Evolutionary conservation across 2,113 vertebrate genomes (phyloP), one percentile per base, ranked within the genome.

Genomic region (Oreotrochilus melanogaster): DNA sequence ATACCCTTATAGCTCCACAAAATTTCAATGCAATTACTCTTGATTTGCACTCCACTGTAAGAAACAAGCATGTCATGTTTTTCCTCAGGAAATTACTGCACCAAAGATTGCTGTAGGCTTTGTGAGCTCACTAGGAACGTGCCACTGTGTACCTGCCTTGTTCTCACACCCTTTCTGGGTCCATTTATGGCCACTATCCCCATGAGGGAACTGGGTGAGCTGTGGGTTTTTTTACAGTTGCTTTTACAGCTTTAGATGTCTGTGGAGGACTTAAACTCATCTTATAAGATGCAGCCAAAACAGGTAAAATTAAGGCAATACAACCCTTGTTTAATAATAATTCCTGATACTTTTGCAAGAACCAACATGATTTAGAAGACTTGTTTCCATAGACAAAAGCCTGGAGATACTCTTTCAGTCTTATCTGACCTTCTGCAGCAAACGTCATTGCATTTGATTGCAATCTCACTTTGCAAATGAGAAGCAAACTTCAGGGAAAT

Each of bases 21-120:
- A 88, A 94, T 90, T 94, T 96, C 71, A 93, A 58, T 92, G 75
- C 62, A 86, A 90, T 96, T 95, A 80, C 64, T 86, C 82, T 76
- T 65, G 64, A 76, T 89, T 91, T 93, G 58, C 82, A 90, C 71
- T 73, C 54, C 73, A 14, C 33, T 75, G 22, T 58, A 62, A 90
- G 91, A 93, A 86, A 45, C 66, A 86, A 83, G 50, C 23, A 57
- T 31, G 78, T 86, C 82, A 90, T 1, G 2, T 83, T 94, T 94
- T 92, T 66, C 33, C 67, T 86, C 45, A 22, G 69, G 86, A 94
- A 92, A 57, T 43, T 10, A 0, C 58, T 43, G 42, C 43, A 50
- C 31, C 56, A 65, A 48, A 45, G 33, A 70, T 74, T 86, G 72
- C 91, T 90, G 58, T 47, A 92, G 88, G 71, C 88, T 83, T 28